Base-by-base conservation (phyloP, 2,113 vertebrate species). In the Brachypodius melanocephalos region DNA sequence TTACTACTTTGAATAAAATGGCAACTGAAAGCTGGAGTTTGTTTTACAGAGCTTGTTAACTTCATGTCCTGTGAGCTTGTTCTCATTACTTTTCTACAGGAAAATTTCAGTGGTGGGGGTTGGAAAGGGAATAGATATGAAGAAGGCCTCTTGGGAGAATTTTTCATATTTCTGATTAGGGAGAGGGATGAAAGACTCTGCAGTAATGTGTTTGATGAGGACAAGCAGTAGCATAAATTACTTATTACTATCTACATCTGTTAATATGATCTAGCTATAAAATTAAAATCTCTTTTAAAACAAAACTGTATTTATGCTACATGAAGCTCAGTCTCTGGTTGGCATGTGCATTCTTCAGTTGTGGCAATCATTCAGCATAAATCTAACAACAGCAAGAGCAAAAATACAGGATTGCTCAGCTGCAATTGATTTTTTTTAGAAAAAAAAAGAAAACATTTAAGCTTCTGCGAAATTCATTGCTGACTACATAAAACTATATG, bases 141-240 rank as follows among this genome's bases (percentile, higher is more conserved):
- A 17, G 5, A 89, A 0, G 1, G 11, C 5, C 61, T 89, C 77
- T 81, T 4, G 11, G 28, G 38, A 96, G 21, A 79, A 45, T 65
- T 87, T 89, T 82, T 86, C 6, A 1, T 68, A 83, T 86, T 93
- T 61, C 28, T 80, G 12, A 4, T 72, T 65, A 92, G 79, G 59
- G 75, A 95, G n/a, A 87, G 10, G 26, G 38, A 93, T 81, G 32
- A 96, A 94, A 84, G 80, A 69, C 25, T 93, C 85, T 51, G 16
- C 57, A 89, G 22, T 51, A 92, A 77, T 26, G 15, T 66, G 31
- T 87, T 28, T 89, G 55, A 92, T 90, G 68, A 84, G 49, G 29
- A 80, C 45, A 90, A 79, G 63, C 14, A 73, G 45, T 18, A 80
- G 25, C 19, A 86, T 84, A 76, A 89, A 88, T 89, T 65, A 92